phyloP scores from a whole-genome alignment of 2,888 invertebrate genomes.

The Drosophila borealis region DNA sequence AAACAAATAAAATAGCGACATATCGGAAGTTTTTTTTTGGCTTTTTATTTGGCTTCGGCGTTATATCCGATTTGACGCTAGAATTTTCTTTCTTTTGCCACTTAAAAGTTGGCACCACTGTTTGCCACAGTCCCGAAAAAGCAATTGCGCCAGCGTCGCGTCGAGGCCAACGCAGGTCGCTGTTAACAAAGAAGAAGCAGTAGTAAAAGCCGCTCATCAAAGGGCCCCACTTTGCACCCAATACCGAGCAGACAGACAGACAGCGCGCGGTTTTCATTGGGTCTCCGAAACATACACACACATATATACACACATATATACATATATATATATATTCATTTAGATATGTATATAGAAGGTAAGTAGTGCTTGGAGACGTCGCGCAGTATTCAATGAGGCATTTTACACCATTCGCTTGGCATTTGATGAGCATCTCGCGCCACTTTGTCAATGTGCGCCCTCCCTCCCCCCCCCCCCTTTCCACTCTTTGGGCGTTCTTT shows the following conservation, averaged over 20 bases:
- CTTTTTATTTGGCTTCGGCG: no score
- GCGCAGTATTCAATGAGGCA: constrained; percentile 74
- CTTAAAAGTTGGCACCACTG: neutral
- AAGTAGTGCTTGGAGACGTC: constrained; percentile 59
- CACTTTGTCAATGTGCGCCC: constrained; percentile 43
- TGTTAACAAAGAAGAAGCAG: constrained; percentile 23
- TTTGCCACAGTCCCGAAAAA: constrained; percentile 46
- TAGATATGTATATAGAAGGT: constrained; percentile 31
- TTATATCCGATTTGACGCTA: no score
- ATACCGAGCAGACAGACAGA: constrained; percentile 19
- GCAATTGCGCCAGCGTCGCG: constrained; percentile 50
- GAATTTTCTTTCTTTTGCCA: neutral
- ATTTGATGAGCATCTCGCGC: constrained; percentile 72
- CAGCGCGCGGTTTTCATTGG: constrained; percentile 23
- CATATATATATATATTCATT: constrained; percentile 5
- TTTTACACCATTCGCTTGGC: constrained; percentile 76
- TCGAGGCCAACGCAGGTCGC: constrained; percentile 66
- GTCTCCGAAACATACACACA: neutral
- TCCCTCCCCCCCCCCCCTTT: neutral
- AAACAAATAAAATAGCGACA: no score
- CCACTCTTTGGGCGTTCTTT: neutral
- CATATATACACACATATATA: neutral
- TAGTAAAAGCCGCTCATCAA: constrained; percentile 26
- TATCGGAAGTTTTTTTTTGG: no score
- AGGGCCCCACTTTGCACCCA: constrained; percentile 24